A percentile compares a stretch with the other conserved stretches of the same genome.
phyloP scores from a whole-genome alignment of 30 jellyfish, hydroid and myxozoan species.

The Hydractinia echinata region DNA sequence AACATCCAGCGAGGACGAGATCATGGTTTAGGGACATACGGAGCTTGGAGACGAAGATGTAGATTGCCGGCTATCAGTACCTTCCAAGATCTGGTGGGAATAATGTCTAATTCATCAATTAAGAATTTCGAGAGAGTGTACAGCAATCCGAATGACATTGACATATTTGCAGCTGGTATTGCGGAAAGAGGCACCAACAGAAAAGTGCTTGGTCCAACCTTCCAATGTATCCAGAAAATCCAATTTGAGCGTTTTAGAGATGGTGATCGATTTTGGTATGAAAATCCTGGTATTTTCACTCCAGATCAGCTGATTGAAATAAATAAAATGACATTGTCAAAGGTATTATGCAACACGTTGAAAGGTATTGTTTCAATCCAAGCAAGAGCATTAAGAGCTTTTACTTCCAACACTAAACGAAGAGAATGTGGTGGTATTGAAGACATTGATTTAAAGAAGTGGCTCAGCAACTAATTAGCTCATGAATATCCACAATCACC shows the following conservation, averaged over 20 bases:
- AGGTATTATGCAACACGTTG: slow-evolving; percentile 3
- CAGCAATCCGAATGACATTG: slow-evolving; percentile 20
- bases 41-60: slow-evolving; percentile 23
- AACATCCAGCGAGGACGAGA: slow-evolving; percentile 95
- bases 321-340: slow-evolving; percentile 21
- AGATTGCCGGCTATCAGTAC: not conserved
- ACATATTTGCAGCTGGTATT: slow-evolving; percentile 44
- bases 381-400: not conserved
- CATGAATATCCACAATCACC: too few relatives aligned
- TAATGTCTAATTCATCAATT: not conserved
- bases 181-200: slow-evolving; percentile 23
- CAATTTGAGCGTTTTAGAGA: slow-evolving; percentile 41
- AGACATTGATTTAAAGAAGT: not conserved
- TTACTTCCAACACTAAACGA: not conserved
- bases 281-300: slow-evolving; percentile 42
- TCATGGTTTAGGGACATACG: slow-evolving; percentile 85
- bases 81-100: slow-evolving; percentile 10
- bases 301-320: slow-evolving; percentile 27
- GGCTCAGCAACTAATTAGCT: not conserved
- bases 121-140: not conserved
- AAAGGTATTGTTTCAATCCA: not conserved
- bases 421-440: not conserved
- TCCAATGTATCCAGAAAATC: slow-evolving; percentile 21
- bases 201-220: slow-evolving; percentile 20
- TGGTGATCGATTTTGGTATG: slow-evolving; percentile 50